A percentile compares a stretch with the other conserved stretches of the same genome.
Evolutionary conservation across 2,113 vertebrate genomes (phyloP).

Genomic region (Cyprinodon variegatus): DNA sequence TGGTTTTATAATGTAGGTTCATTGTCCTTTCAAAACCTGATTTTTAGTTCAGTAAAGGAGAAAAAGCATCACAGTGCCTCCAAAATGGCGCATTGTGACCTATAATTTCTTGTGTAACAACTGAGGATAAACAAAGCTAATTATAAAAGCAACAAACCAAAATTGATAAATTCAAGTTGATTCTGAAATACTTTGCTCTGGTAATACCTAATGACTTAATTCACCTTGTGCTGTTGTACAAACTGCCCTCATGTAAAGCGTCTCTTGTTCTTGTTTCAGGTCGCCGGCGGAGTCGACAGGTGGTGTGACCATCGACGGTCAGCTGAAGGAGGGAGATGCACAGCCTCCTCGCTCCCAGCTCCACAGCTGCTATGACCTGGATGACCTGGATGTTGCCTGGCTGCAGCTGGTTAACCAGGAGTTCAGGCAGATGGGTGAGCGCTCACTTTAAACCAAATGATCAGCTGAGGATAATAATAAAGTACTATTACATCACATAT

Average conservation of each 20-base stretch:
- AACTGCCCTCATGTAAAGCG: background rate
- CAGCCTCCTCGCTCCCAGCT: constrained; percentile 68
- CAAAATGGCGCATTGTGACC: background rate
- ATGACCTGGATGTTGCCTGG: constrained; percentile 94
- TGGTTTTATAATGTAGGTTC: background rate
- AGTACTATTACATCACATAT: too few species aligned
- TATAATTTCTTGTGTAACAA: background rate
- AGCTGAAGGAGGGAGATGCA: constrained; percentile 18
- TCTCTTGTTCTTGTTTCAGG: constrained; percentile 54
- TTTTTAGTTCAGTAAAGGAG: too few species aligned
- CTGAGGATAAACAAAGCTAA: background rate
- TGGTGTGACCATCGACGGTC: constrained; percentile 24
- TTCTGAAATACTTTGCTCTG: background rate
- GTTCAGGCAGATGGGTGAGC: constrained; percentile 92
- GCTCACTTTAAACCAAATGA: too few species aligned
- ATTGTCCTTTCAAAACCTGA: background rate
- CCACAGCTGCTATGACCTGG: constrained; percentile 92
- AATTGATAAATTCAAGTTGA: background rate
- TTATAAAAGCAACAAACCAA: background rate
- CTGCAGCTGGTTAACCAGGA: constrained; percentile 92
- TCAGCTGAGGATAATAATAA: too few species aligned
- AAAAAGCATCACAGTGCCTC: too few species aligned
- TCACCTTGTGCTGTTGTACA: background rate
- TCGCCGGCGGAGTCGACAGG: constrained; percentile 74
- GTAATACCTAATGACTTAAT: background rate